These are phyloP conservation scores for Coronaproctus castanopsis DNA, from an alignment of 2,888 invertebrate species.

Conservation along the genomic window DNA sequence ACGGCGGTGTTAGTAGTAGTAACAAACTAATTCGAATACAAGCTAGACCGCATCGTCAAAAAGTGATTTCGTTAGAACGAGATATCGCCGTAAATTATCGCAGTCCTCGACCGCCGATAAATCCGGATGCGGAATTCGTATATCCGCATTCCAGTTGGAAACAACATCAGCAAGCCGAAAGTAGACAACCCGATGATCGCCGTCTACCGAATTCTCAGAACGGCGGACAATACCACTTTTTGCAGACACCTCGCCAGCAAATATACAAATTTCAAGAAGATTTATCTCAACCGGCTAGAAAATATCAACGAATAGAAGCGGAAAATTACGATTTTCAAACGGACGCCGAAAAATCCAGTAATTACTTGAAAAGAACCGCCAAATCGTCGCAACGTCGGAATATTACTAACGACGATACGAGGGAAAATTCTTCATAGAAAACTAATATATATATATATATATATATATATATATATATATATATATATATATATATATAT, in stretches of 20 bases:
- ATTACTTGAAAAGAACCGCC: constrained; percentile 8
- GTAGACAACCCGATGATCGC: constrained; percentile 1
- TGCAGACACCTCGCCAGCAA: no score
- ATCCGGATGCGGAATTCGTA: constrained; percentile 45
- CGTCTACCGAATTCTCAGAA: background rate
- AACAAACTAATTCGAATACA: no score
- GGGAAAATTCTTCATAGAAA: no score
- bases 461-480: no score
- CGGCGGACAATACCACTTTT: no score
- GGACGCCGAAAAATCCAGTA: constrained; percentile 8
- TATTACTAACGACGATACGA: no score
- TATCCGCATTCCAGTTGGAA: background rate
- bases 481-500: no score
- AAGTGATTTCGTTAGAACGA: constrained; percentile 12
- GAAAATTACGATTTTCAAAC: constrained; percentile 10
- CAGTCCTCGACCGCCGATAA: constrained; percentile 40
- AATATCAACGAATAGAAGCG: constrained; percentile 7
- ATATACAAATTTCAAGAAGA: background rate
- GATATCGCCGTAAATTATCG: constrained; percentile 53
- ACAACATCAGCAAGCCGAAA: background rate
- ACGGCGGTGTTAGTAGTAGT: background rate
- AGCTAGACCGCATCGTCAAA: background rate
- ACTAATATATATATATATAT: no score
- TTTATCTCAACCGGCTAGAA: background rate
- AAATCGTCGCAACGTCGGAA: no score